Percentiles rank a stretch among this genome's conserved stretches.
Conservation (phyloP, 2,797 vertebrate species). For the Pantherophis alleghaniensis region DNA sequence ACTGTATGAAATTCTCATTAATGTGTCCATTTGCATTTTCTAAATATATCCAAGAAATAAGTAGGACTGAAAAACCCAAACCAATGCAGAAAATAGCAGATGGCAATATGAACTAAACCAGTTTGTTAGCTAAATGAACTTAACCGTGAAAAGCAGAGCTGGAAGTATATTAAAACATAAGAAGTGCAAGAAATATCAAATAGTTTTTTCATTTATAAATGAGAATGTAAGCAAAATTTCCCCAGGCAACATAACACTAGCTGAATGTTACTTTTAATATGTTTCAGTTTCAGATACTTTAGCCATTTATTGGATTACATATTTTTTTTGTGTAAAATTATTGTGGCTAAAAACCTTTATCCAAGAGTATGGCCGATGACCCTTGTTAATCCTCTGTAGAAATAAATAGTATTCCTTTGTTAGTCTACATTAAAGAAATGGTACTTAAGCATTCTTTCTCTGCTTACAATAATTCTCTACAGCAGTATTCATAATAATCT, state of each 20-base stretch:
- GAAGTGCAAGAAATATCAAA: constrained; percentile 35
- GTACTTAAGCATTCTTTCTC: neutral
- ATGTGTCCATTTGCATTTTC: constrained; percentile 6
- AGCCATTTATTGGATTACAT: neutral
- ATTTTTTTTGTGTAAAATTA: constrained; percentile 28
- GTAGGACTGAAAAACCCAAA: constrained; percentile 58
- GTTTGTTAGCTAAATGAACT: constrained; percentile 50
- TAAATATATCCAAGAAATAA: constrained; percentile 46
- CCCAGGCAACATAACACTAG: constrained; percentile 14
- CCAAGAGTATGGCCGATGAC: neutral
- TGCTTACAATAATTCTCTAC: neutral
- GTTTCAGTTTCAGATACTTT: constrained; percentile 16
- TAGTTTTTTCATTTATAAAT: constrained; percentile 42
- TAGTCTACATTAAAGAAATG: constrained; percentile 14
- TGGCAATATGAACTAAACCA: constrained; percentile 39
- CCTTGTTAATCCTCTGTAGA: neutral
- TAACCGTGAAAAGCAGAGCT: constrained; percentile 43
- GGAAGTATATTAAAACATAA: constrained; percentile 37
- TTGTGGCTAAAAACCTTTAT: neutral
- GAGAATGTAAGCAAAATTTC: constrained; percentile 23
- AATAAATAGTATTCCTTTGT: neutral
- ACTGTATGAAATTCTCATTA: constrained; percentile 12
- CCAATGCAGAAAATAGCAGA: constrained; percentile 34
- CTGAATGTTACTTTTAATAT: constrained; percentile 41
- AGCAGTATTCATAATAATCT: neutral